A percentile compares a stretch with the other conserved stretches of the same genome.
Evolutionary conservation across 2,113 vertebrate species (phyloP).

Genomic region (Vombatus ursinus): DNA sequence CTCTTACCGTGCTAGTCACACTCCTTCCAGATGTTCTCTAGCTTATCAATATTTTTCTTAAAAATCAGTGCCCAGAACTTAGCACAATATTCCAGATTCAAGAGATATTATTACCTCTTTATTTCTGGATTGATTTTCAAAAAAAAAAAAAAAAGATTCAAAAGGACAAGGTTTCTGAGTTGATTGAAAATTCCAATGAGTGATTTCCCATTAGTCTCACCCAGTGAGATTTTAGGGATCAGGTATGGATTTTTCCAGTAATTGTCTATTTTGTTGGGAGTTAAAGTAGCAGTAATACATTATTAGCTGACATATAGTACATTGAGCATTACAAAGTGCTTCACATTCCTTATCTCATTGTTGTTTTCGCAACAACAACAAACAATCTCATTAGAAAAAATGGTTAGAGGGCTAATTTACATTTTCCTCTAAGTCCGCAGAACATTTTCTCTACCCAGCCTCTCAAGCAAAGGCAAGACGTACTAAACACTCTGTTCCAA

Average conservation of each 20-base stretch:
- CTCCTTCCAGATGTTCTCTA: background rate
- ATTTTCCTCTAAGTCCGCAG: constrained; percentile 12
- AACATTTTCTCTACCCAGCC: constrained; percentile 25
- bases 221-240: background rate
- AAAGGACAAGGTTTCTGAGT: constrained; percentile 1
- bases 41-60: background rate
- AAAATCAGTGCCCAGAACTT: background rate
- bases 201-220: constrained; percentile 46
- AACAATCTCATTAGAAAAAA: background rate
- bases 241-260: background rate
- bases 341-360: background rate
- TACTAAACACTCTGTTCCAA: background rate
- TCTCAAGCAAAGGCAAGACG: background rate
- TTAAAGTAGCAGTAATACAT: background rate
- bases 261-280: constrained; percentile 47
- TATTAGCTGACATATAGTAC: background rate
- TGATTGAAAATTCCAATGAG: constrained; percentile 20
- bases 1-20: background rate
- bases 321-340: background rate
- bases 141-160: background rate
- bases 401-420: constrained; percentile 41
- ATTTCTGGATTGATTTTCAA: background rate
- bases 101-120: background rate
- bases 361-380: background rate
- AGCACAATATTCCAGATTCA: background rate